A percentile compares a stretch with the other conserved stretches of the same genome.
phyloP scores from a whole-genome alignment of 2,797 vertebrate genomes.

The Hylomyscus alleni region DNA sequence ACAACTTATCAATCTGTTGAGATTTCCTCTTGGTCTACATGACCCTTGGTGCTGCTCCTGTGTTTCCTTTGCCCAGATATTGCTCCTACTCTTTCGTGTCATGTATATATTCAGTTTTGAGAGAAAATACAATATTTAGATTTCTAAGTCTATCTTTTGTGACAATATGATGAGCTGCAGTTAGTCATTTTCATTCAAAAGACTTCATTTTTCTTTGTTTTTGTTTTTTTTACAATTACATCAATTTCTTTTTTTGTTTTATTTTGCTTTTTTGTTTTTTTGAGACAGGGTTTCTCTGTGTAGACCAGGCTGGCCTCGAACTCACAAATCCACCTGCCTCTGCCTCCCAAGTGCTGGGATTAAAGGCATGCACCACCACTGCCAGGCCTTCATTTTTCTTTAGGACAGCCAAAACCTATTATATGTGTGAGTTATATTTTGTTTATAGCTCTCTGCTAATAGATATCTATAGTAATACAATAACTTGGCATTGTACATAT shows the following conservation, averaged over 20 bases:
- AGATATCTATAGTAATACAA: neutral
- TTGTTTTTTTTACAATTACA: too few species aligned
- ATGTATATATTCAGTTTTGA: neutral
- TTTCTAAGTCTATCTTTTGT: neutral
- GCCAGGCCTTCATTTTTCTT: neutral
- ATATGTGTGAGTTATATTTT: neutral
- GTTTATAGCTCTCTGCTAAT: neutral
- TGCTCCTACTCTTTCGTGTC: neutral
- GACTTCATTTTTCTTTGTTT: neutral
- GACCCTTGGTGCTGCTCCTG: neutral
- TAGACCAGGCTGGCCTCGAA: too few species aligned
- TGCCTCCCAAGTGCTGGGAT: too few species aligned
- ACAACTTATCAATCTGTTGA: neutral
- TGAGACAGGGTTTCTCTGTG: too few species aligned
- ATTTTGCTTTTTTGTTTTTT: too few species aligned
- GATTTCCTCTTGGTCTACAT: neutral
- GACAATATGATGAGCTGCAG: neutral
- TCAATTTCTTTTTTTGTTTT: too few species aligned
- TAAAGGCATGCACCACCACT: too few species aligned
- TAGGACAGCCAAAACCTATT: neutral
- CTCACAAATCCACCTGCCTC: too few species aligned
- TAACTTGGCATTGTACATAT: neutral
- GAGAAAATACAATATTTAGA: neutral
- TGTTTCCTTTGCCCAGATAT: neutral
- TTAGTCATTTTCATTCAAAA: neutral